Conservation (phyloP, 2,797 vertebrate genomes). For the Sebastes alutus region DNA sequence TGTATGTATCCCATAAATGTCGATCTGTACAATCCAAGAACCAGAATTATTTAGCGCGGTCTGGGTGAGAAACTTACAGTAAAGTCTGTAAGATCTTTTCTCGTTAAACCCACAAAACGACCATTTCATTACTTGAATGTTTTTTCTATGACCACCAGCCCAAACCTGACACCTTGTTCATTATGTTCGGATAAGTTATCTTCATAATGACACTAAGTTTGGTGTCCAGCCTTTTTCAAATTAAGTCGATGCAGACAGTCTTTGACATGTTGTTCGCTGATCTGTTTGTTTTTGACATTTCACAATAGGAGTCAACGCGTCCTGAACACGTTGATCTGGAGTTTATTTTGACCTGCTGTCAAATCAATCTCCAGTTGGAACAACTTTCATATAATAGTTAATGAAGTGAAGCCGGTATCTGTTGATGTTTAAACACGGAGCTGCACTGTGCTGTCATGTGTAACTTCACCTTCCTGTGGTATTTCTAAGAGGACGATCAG, state of each 20-base stretch:
- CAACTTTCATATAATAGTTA: not conserved
- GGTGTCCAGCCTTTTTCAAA: not conserved
- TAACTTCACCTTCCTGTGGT: conserved; percentile 45
- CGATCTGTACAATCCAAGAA: not conserved
- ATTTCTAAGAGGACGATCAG: conserved; percentile 32
- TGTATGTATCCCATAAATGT: not conserved
- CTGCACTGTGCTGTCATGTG: not conserved
- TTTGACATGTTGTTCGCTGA: not conserved
- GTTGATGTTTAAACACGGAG: conserved; percentile 1
- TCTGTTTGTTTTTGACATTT: not conserved
- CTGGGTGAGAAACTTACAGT: not conserved
- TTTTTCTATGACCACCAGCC: not conserved
- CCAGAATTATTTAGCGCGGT: not conserved
- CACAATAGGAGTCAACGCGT: conserved; percentile 7
- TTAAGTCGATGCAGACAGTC: not conserved
- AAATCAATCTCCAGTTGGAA: not conserved
- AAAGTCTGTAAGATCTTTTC: not conserved
- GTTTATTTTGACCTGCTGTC: not conserved
- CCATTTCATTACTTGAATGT: conserved; percentile 34
- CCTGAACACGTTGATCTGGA: not conserved
- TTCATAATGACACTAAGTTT: not conserved
- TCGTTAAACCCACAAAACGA: not conserved
- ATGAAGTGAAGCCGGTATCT: not conserved
- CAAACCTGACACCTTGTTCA: not conserved
- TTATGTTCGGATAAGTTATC: not conserved